phyloP scores from a whole-genome alignment of 2,888 invertebrate genomes.

The Mystacides longicornis region DNA sequence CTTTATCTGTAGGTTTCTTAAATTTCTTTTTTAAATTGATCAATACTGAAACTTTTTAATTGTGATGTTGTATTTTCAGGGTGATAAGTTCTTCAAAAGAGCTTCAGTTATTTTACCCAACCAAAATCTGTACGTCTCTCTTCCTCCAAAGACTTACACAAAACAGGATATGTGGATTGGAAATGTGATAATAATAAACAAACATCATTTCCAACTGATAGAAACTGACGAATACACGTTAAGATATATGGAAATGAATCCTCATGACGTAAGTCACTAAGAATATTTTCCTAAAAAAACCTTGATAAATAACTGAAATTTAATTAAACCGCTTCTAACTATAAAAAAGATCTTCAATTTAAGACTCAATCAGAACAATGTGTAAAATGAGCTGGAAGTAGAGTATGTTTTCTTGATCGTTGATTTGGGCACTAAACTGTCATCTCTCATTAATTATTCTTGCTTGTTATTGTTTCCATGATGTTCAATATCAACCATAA shows the following conservation, averaged over 20 bases:
- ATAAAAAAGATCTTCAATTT: too few relatives aligned
- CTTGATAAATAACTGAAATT: too few relatives aligned
- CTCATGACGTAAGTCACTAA: constrained; percentile 51
- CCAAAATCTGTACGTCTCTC: constrained; percentile 61
- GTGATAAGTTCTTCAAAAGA: constrained; percentile 61
- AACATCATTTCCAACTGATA: constrained; percentile 68
- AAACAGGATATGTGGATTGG: constrained; percentile 82
- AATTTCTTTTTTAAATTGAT: not conserved
- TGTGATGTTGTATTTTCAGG: constrained; percentile 35
- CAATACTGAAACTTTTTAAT: not conserved
- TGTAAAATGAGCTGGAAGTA: too few relatives aligned
- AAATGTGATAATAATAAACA: constrained; percentile 66
- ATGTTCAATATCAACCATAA: too few relatives aligned
- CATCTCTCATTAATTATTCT: too few relatives aligned
- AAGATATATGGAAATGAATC: constrained; percentile 77
- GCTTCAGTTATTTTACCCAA: constrained; percentile 65
- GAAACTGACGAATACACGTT: constrained; percentile 83
- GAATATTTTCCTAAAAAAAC: not conserved
- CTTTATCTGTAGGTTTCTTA: constrained; percentile 39
- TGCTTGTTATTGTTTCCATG: too few relatives aligned
- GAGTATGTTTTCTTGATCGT: too few relatives aligned
- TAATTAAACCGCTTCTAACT: too few relatives aligned
- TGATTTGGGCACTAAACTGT: too few relatives aligned
- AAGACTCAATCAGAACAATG: too few relatives aligned
- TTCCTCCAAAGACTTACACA: constrained; percentile 67